Evolutionary conservation across 2,113 vertebrate species (phyloP).

Genomic region (Dicentrarchus labrax): DNA sequence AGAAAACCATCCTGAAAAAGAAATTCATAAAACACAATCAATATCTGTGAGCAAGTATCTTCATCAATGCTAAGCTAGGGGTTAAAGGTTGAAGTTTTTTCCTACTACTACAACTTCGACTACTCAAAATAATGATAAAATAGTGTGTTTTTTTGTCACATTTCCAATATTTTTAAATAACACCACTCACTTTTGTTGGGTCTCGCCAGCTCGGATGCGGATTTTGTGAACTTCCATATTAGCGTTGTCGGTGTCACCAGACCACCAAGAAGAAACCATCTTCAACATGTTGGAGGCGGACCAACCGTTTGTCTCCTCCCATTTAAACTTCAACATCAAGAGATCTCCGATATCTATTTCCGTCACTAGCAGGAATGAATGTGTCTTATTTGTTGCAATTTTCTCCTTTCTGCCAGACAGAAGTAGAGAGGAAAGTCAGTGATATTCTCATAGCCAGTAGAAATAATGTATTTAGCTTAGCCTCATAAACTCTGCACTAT

Average conservation of each 20-base stretch:
- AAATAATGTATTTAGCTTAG: not conserved
- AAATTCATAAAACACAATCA: not conserved
- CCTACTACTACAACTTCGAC: too few species aligned
- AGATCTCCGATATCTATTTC: slow-evolving; percentile 85
- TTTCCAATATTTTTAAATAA: not conserved
- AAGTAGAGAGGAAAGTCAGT: not conserved
- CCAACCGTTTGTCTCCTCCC: slow-evolving; percentile 79
- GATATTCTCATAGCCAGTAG: not conserved
- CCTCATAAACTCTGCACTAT: slow-evolving; percentile 34
- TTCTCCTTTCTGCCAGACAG: slow-evolving; percentile 79
- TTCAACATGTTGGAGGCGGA: slow-evolving; percentile 73
- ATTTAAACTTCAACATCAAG: slow-evolving; percentile 83
- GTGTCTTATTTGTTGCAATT: slow-evolving; percentile 77
- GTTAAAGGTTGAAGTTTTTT: too few species aligned
- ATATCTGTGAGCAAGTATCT: too few species aligned
- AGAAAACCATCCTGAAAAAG: slow-evolving; percentile 79
- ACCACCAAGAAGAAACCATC: slow-evolving; percentile 83
- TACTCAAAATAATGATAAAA: not conserved
- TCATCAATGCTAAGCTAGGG: too few species aligned
- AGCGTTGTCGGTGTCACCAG: slow-evolving; percentile 49
- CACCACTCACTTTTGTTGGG: slow-evolving; percentile 80
- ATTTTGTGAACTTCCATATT: slow-evolving; percentile 81
- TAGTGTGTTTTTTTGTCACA: not conserved
- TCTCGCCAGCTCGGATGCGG: slow-evolving; percentile 83
- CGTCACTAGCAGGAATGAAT: slow-evolving; percentile 84